Conservation (phyloP, 2,797 vertebrate genomes). For the Corythornis leucogaster region DNA sequence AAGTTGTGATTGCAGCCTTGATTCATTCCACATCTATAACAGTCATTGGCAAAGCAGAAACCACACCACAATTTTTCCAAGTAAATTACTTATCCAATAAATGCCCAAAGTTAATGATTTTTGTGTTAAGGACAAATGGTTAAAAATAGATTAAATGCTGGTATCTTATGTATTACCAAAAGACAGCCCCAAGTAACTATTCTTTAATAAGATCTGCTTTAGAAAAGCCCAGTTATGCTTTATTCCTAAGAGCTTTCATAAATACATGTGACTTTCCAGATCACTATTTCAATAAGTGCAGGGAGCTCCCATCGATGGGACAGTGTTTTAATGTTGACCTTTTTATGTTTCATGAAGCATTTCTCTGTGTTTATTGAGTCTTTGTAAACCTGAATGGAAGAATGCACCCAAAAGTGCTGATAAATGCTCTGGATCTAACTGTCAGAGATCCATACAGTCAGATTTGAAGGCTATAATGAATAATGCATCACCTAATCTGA, state of each 20-base stretch:
- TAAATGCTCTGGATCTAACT: not conserved
- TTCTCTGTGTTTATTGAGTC: not conserved
- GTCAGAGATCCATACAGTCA: not conserved
- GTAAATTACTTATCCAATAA: not conserved
- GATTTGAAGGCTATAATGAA: not conserved
- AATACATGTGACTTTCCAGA: not conserved
- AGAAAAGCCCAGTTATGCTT: not conserved
- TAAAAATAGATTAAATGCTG: not conserved
- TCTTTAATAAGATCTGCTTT: not conserved
- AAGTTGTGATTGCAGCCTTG: not conserved
- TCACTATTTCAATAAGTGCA: not conserved
- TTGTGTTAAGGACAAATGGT: not conserved
- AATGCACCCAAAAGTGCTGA: not conserved
- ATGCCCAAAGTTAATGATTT: not conserved
- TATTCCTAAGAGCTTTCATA: not conserved
- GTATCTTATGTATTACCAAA: not conserved
- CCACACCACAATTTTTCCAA: not conserved
- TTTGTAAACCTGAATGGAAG: conserved; percentile 3
- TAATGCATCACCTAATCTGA: conserved; percentile 11
- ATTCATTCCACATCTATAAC: not conserved
- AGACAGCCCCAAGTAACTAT: not conserved
- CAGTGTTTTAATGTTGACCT: not conserved
- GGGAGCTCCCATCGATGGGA: not conserved
- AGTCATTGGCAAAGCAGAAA: not conserved
- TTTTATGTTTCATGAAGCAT: not conserved